Evolutionary conservation across 2,797 vertebrate genomes (phyloP), one percentile per base, ranked within the genome.

Genomic region (Gymnothorax reevesii): DNA sequence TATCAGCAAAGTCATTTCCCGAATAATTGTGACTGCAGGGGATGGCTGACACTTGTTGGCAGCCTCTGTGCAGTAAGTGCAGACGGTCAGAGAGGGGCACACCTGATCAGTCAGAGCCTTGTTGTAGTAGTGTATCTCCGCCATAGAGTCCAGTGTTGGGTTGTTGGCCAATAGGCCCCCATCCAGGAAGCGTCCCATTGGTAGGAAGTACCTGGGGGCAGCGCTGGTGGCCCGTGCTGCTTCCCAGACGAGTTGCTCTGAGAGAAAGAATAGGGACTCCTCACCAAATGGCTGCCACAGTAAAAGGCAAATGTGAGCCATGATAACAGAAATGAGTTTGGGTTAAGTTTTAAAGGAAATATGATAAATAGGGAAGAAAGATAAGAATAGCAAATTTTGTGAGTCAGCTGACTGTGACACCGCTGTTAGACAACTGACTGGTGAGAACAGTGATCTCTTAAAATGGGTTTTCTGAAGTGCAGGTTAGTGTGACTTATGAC

Each of bases 141-240:
- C 91, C 96, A 99, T 96, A 91, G 98, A 97, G 0, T 99, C 98
- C 0, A 99, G 93, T 0, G 98, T 99, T 0, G 98, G 98, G 92
- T 99, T 99, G 93, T 99, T 99, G 89, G 98, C 97, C 88, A 99
- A 94, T 85, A 99, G 95, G 42, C 98, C 98, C 0, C 98, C 98
- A 0, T 99, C 98, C 93, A 99, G 94, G 88, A 99, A 99, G 88
- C 98, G 97, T 0, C 98, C 98, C 84, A 97, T 98, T 2, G 98
- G 98, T 59, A 98, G 95, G 90, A 99, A 99, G 73, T 99, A 99
- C 0, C 97, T 97, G 17, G 98, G 98, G 87, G 98, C 98, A 0
- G 98, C 98, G 0, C 98, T 98, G 0, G 97, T 99, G 93, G 97
- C 98, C 83, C 98, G 98, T n/a, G 98, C 98, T 2, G 98, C 98